Evolutionary conservation across 2,888 invertebrate genomes (phyloP).

Genomic region (Busseola fusca): DNA sequence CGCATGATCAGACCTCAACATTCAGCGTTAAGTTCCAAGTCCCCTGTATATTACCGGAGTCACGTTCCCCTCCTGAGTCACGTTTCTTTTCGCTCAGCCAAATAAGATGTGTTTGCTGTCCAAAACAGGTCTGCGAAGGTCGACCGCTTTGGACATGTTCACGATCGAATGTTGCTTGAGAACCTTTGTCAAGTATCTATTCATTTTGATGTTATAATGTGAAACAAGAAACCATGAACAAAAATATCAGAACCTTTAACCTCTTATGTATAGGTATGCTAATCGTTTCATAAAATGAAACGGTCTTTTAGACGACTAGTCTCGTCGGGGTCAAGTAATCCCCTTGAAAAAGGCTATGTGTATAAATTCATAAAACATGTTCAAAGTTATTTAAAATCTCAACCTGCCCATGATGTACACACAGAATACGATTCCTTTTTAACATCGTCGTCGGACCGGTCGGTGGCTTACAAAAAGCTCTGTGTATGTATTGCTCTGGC

Average conservation of each 20-base stretch:
- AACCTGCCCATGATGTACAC: conserved; percentile 55
- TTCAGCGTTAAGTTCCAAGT: conserved; percentile 2
- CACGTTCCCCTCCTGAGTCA: conserved; percentile 70
- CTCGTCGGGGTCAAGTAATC: conserved; percentile 38
- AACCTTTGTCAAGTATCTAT: conserved; percentile 51
- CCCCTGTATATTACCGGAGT: conserved; percentile 55
- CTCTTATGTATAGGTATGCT: conserved; percentile 2
- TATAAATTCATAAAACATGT: conserved; percentile 50
- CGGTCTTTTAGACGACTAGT: conserved; percentile 11
- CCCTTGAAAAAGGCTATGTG: conserved; percentile 11
- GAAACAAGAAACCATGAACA: conserved; percentile 7
- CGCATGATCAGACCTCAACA: neutral
- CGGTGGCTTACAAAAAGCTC: conserved; percentile 63
- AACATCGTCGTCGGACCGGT: conserved; percentile 61
- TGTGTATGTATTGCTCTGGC: conserved; percentile 70
- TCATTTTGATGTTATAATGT: conserved; percentile 29
- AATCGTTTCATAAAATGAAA: conserved; percentile 24
- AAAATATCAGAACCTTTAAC: conserved; percentile 1
- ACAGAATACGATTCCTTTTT: conserved; percentile 48
- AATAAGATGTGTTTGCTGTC: conserved; percentile 74
- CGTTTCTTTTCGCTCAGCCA: conserved; percentile 77
- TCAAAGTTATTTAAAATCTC: conserved; percentile 49
- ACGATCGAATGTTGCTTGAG: conserved; percentile 46
- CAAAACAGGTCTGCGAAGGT: conserved; percentile 80
- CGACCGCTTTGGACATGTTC: conserved; percentile 66